Conservation (phyloP, 2,113 vertebrate species). For the Oryzias celebensis region DNA sequence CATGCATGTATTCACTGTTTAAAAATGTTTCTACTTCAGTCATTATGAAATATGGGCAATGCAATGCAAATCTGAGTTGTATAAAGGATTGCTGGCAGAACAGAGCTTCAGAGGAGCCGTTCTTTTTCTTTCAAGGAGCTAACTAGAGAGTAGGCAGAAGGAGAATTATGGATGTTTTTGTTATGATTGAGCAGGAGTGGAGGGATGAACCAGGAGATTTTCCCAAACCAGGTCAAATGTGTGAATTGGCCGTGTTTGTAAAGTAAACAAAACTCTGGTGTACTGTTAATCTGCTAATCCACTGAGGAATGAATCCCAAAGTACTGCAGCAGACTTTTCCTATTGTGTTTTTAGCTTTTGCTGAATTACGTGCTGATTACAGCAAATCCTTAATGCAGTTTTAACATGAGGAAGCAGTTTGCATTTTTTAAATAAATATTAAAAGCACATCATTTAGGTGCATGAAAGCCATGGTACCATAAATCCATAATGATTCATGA, state of each 20-base stretch:
- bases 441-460: not conserved
- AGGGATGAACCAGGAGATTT: slow-evolving; percentile 4
- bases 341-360: not conserved
- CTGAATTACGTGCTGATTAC: too few relatives aligned
- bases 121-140: slow-evolving; percentile 45
- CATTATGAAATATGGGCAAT: slow-evolving; percentile 7
- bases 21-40: slow-evolving; percentile 16
- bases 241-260: slow-evolving; percentile 40
- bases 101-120: slow-evolving; percentile 25
- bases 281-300: slow-evolving; percentile 35
- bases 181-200: slow-evolving; percentile 56
- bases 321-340: slow-evolving; percentile 23
- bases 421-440: not conserved
- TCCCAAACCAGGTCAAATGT: slow-evolving; percentile 61
- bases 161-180: slow-evolving; percentile 74
- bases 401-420: slow-evolving; percentile 3
- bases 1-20: slow-evolving; percentile 1
- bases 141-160: slow-evolving; percentile 59
- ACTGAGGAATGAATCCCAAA: slow-evolving; percentile 28
- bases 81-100: slow-evolving; percentile 18
- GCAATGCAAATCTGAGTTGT: slow-evolving; percentile 10
- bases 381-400: not conserved
- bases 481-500: not conserved
- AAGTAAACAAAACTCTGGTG: slow-evolving; percentile 43
- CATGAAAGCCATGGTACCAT: not conserved